Base-by-base conservation (phyloP, 37 sponge, comb jelly and placozoan genomes). In the Spongilla lacustris region DNA sequence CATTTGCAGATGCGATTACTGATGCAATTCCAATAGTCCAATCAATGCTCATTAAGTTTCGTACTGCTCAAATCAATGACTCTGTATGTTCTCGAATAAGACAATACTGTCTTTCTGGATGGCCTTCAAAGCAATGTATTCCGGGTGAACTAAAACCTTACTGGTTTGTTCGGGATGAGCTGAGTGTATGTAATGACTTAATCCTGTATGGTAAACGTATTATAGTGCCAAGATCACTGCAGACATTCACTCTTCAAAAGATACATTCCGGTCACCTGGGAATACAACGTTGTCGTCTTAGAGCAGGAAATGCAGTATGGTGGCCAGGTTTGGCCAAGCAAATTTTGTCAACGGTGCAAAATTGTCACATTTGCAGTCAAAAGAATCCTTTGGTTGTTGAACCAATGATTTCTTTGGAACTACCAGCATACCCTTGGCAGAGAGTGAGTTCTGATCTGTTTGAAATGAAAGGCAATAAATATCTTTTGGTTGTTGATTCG, bases 271-370 rank as follows among this genome's bases (percentile, higher is more conserved):
- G 81, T 68, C 81, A 81, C 35, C 81, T 30, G 67, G 81, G 68
- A 22, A 81, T 81, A 28, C 69, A 66, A 69, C 66, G 10, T 27
- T 78, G 69, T 32, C 34, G 28, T 66, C 19, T 27, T 22, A 22
- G 81, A 22, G 67, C 36, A 26, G 24, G 26, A 66, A 31, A 22
- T 22, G 67, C 70, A 31, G 69, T 81, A 29, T 83, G 83, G 83
- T 83, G 81, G 81, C 81, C 79, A 58, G 81, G 50, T 28, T 58
- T 81, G 66, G 25, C 81, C 26, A 27, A 30, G 67, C 69, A 81
- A 6, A 66, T 81, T 21, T 34, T 67, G 31, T 27, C 49, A 27
- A 27, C 8, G 36, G 34, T 81, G 17, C 24, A 67, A 67, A 26
- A 66, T 9, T 67, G 81, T 67, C 28, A 13, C 24, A 67, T 21